phyloP scores from a whole-genome alignment of 2,797 vertebrate genomes.

The Champsocephalus esox region DNA sequence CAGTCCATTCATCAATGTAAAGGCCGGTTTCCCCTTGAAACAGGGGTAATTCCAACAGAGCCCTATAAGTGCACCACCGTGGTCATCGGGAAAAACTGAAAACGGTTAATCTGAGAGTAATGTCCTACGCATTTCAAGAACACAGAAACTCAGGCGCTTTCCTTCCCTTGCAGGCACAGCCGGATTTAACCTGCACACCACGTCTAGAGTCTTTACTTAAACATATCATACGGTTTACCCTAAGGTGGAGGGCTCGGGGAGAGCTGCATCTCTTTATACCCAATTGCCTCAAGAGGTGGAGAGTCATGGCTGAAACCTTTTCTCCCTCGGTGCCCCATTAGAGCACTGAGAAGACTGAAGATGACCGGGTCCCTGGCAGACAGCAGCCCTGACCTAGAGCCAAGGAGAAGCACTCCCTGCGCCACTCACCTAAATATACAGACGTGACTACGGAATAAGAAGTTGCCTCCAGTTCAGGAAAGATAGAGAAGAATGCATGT shows the following conservation, averaged over 20 bases:
- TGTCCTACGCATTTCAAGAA: slow-evolving; percentile 45
- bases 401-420: slow-evolving; percentile 68
- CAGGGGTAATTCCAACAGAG: slow-evolving; percentile 51
- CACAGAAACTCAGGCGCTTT: slow-evolving; percentile 28
- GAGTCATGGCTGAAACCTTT: slow-evolving; percentile 64
- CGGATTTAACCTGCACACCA: slow-evolving; percentile 63
- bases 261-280: slow-evolving; percentile 78
- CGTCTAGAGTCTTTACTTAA: slow-evolving; percentile 71
- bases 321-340: slow-evolving; percentile 83
- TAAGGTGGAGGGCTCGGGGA: slow-evolving; percentile 65
- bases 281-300: slow-evolving; percentile 79
- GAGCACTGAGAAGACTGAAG: slow-evolving; percentile 75
- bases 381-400: slow-evolving; percentile 75
- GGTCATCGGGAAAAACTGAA: slow-evolving; percentile 57
- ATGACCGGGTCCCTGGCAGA: slow-evolving; percentile 71
- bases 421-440: slow-evolving; percentile 72
- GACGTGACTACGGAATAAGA: slow-evolving; percentile 62
- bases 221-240: slow-evolving; percentile 72
- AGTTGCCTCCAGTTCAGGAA: slow-evolving; percentile 55
- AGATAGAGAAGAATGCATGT: slow-evolving; percentile 18
- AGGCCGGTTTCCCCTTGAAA: slow-evolving; percentile 75
- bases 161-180: slow-evolving; percentile 38
- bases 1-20: slow-evolving; percentile 72
- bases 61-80: slow-evolving; percentile 53
- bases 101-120: slow-evolving; percentile 52